Evolutionary conservation across 2,797 vertebrate species (phyloP).

Genomic region (Natrix natrix): DNA sequence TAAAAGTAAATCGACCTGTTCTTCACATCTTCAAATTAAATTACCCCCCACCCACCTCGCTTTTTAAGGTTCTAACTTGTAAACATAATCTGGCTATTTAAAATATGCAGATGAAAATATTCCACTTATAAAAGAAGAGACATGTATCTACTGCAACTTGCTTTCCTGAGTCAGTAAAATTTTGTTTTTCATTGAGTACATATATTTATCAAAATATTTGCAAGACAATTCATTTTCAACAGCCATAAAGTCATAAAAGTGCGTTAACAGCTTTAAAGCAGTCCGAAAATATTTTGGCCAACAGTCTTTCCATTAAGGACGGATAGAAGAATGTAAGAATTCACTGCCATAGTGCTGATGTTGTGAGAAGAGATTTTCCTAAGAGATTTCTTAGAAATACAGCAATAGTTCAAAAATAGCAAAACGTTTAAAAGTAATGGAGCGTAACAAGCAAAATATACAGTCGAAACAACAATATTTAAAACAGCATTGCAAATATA

Average conservation of each 20-base stretch:
- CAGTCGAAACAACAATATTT: slow-evolving; percentile 23
- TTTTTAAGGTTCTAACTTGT: slow-evolving; percentile 33
- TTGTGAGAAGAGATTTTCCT: slow-evolving; percentile 44
- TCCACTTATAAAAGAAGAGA: slow-evolving; percentile 60
- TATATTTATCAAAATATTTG: slow-evolving; percentile 63
- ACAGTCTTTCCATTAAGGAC: slow-evolving; percentile 59
- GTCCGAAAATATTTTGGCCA: slow-evolving; percentile 63
- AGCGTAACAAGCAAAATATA: slow-evolving; percentile 7
- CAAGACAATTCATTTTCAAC: slow-evolving; percentile 65
- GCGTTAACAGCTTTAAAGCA: slow-evolving; percentile 67
- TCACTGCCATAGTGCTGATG: slow-evolving; percentile 41
- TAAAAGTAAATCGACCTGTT: slow-evolving; percentile 37
- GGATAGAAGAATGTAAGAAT: slow-evolving; percentile 49
- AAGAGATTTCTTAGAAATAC: slow-evolving; percentile 34
- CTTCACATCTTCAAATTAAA: slow-evolving; percentile 29
- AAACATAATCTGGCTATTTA: slow-evolving; percentile 44
- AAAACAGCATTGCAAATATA: slow-evolving; percentile 29
- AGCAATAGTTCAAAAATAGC: slow-evolving; percentile 35
- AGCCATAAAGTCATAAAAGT: slow-evolving; percentile 69
- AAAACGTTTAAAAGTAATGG: slow-evolving; percentile 12
- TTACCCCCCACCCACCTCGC: not conserved
- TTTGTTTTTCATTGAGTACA: slow-evolving; percentile 56
- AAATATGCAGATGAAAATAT: slow-evolving; percentile 42
- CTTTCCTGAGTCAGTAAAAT: slow-evolving; percentile 67
- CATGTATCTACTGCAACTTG: slow-evolving; percentile 55